Evolutionary conservation across 1,140 invertebrate species (phyloP), one percentile per base, ranked within the genome.

Genomic region (Drosophila quadrilineata): DNA sequence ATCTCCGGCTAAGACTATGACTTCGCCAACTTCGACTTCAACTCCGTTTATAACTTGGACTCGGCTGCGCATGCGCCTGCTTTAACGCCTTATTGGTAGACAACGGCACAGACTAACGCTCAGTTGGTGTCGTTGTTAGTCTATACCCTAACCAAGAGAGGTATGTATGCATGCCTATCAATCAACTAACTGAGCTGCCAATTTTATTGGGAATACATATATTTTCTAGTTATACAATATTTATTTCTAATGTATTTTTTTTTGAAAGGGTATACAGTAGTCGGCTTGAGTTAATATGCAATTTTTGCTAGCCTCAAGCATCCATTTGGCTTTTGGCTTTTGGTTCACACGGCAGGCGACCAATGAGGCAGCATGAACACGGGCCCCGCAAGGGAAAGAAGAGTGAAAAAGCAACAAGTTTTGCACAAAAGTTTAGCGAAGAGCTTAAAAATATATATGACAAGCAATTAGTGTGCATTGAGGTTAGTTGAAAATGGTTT

Each of bases 391-490:
- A 75, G 71, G 46, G 49, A 62, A 36, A 4, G 36, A 10, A 33
- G 19, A 31, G 48, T 41, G 54, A 53, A 66, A 5, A 21, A 66
- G 75, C 71, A 75, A 80, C 75, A 43, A 82, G 76, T 82, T 82
- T 84, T 77, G 43, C 59, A 69, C 64, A 69, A 65, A 82, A 57
- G n/a, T n/a, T 75, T 72, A 69, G 65, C 63, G 68, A 54, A 72
- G 45, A 68, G 58, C 58, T 68, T 50, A 75, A 59, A 80, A 62
- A 79, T 59, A 65, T 73, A 85, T 85, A 85, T 85, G 79, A 85
- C 79, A 85, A 85, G 79, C 79, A 85, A 85, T 85, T 85, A 85
- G 79, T 85, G 80, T 77, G 79, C 75, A 85, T 85, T 85, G 79
- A 75, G 79, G 79, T 85, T 85, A 85, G 65, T 85, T 64, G 74